Evolutionary conservation across 2,113 vertebrate genomes (phyloP), one percentile per base, ranked within the genome.

Genomic region (Corythaeola cristata): DNA sequence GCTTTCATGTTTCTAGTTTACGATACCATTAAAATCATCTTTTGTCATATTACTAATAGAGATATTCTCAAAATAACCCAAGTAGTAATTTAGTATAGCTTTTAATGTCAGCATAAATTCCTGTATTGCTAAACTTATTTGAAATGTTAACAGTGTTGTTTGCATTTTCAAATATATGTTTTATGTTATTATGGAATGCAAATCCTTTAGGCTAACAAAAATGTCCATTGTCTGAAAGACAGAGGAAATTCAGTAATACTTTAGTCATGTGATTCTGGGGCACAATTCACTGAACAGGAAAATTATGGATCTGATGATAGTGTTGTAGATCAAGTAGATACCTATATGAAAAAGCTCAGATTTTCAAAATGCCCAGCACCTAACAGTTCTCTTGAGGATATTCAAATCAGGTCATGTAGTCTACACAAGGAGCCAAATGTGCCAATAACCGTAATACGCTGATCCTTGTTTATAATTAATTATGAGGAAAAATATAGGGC

Each of bases 101-200:
- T 98, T 97, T 97, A 97, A 97, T 91, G 73, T 96, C 95, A 97
- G 81, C 78, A 98, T 96, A 98, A 97, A 97, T 95, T 92, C 45
- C 64, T 86, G 17, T 96, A 72, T 93, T 92, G 81, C 69, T 93
- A 97, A 98, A 96, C 20, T 94, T 97, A 96, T 71, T 86, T 96
- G 88, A 98, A 98, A 96, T 95, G 66, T 95, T 95, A 96, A 96
- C 73, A 79, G 47, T 76, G 44, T 84, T 97, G 72, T 96, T 96
- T 94, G 47, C 68, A 88, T 96, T 96, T 96, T 68, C 56, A 93
- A 97, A 95, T 95, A 77, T 66, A 91, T 81, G 85, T 94, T 95
- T 95, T 67, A 58, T 55, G 13, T 93, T 89, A 91, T 64, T 85
- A 82, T 83, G 69, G 53, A 91, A 10, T 4, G 35, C 37, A 79